Evolutionary conservation across 2,888 invertebrate species (phyloP), one percentile per base, ranked within the genome.

Genomic region (Rhagium mordax): DNA sequence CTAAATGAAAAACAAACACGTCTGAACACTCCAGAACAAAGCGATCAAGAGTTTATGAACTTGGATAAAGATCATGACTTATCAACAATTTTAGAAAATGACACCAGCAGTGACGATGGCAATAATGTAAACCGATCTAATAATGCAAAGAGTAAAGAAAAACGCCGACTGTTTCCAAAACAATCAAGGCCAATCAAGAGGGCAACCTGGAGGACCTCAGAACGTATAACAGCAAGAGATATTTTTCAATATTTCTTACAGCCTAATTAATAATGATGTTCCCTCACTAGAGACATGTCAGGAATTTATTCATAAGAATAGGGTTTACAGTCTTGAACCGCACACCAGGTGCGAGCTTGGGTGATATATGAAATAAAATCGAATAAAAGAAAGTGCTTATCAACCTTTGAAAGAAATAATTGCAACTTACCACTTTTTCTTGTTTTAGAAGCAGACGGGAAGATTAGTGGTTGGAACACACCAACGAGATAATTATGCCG

Each of bases 121-220:
- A n/a, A 24, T 24, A 24, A 24, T 24, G 24, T 6, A 24, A 24
- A 24, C 3, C 24, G 6, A 24, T 24, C 24, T 24, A 4, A 33
- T 59, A 21, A 16, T 10, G 20, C 29, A 59, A 59, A 16, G 15
- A 24, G 16, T 27, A 24, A 16, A 16, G 59, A 29, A 27, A 59
- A 59, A 16, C 24, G 27, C 10, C 13, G 13, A 27, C 16, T 59
- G 29, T 24, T 59, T 16, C 20, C 21, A 29, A 16, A 15, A 27
- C 24, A 24, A n/a, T 27, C 59, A 59, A 16, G 15, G 27, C 13
- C 21, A 51, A 64, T 20, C 7, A 48, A 24, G 48, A 64, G 27
- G 24, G 29, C 24, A 33, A 65, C 65, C 27, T 65, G 65, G 65
- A 51, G 3, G 6, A 65, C 65, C 18, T 51, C 65, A 16, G 65